Evolutionary conservation across 1,140 invertebrate species (phyloP).

Genomic region (Apis florea): DNA sequence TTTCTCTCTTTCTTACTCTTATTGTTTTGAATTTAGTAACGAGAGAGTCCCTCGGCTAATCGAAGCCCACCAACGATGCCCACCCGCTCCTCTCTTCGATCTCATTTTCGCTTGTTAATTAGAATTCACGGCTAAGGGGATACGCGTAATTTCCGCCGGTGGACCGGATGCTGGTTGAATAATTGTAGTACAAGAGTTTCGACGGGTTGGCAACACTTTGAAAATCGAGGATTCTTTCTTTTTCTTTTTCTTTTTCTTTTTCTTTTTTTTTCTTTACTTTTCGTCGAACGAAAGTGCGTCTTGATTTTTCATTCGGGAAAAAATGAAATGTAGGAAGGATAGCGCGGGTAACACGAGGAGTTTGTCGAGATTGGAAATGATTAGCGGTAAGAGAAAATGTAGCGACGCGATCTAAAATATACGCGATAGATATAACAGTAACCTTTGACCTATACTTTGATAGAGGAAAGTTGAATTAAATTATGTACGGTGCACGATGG

Average conservation of each 20-base stretch:
- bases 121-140: slow-evolving; percentile 37
- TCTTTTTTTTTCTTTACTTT: too few species aligned
- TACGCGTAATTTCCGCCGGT: slow-evolving; percentile 29
- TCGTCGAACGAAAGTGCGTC: neutral
- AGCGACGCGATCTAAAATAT: neutral
- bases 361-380: neutral
- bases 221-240: neutral
- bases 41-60: slow-evolving; percentile 36
- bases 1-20: slow-evolving; percentile 35
- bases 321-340: neutral
- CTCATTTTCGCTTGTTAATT: slow-evolving; percentile 46
- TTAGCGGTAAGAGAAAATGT: neutral
- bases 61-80: slow-evolving; percentile 13
- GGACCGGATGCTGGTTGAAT: slow-evolving; percentile 13
- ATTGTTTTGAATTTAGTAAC: slow-evolving; percentile 49
- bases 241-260: neutral
- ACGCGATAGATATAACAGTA: neutral
- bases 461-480: neutral
- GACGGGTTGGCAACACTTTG: neutral
- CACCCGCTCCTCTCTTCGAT: slow-evolving; percentile 20
- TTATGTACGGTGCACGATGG: neutral
- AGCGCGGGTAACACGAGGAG: neutral
- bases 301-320: neutral
- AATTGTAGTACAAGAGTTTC: slow-evolving; percentile 14
- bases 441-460: neutral